Evolutionary conservation across 1,140 invertebrate genomes (phyloP), one percentile per base, ranked within the genome.

Genomic region (Kradibia gibbosae): DNA sequence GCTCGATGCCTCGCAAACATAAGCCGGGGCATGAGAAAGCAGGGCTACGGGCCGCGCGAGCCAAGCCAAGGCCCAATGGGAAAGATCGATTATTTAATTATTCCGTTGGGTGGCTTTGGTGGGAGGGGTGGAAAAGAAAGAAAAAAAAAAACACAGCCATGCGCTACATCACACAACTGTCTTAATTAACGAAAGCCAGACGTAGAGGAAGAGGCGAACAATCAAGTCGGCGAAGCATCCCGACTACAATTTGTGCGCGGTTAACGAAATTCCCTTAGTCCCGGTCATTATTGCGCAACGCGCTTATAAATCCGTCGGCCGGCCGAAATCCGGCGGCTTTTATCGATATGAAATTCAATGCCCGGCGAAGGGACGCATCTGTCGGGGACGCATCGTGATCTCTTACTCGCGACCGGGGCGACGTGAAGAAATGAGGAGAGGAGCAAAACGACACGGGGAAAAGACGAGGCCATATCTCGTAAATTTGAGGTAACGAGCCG

Each of bases 271-370:
- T 31, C 50, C 78, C 25, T 5, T 31, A 36, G 1, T n/a, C 11
- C 31, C 13, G 20, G 55, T 25, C 55, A 4, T 60, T 60, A 55
- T 75, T 53, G 73, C 73, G 5, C 17, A 67, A 67, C 20, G 28
- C 15, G 10, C n/a, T 48, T 50, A 48, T 39, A 53, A 36, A 53
- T 67, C 10, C 62, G 20, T 39, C 65, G 53, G 42, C 13, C 36
- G 22, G 13, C 2, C n/a, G 48, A 71, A 45, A 42, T 48, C 50
- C 50, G 10, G n/a, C 10, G n/a, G 70, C 57, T 70, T 75, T 67
- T 67, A 75, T 81, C 57, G 31, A 71, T 81, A 76, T 76, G 62
- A 81, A 81, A 81, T 81, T 77, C 80, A 77, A 81, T 74, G 42
- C 10, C 28, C 28, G 31, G 7, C 50, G 50, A 53, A 31, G 4